Base-by-base conservation (phyloP, 2,113 vertebrate species). In the Amphiprion percula region DNA sequence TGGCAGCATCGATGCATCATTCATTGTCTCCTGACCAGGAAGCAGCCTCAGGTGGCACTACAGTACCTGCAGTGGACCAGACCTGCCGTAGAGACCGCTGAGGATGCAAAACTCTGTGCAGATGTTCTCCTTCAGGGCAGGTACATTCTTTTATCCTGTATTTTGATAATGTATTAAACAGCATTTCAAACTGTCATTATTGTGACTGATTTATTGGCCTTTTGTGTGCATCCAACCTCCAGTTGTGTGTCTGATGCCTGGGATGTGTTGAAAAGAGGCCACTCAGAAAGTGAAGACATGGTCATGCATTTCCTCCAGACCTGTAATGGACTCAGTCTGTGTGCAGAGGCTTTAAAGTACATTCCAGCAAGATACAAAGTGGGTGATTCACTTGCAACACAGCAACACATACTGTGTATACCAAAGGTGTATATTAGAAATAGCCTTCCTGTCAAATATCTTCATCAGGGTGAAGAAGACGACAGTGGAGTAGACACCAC, bases 61-160 rank as follows among this genome's bases (percentile, higher is more conserved):
- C 73, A 68, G 74, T 90, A 93, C 66, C 77, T 94, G 56, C 74
- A 83, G 59, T 80, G 80, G 86, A 28, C 69, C 63, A 77, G 44
- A 19, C 89, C 84, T 10, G 23, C 83, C 21, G 67, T 87, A 61
- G 83, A 84, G 53, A 87, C 63, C 11, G 4, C 12, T 10, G 79
- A 86, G 7, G 90, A 91, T 50, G 80, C 82, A 8, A 85, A 87
- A 46, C 80, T 93, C 14, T 77, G 63, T 33, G 33, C 79, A 50
- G 69, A 91, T 61, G 86, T 91, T 1, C 63, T 92, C 11, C 77
- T 92, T 54, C 83, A 91, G 69, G 93, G 88, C 78, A 86, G 87
- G 91, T 92, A 71, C 4, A 19, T 24, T 54, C 3, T 52, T 19
- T 6, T 23, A 62, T 8, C 30, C 41, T 23, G 8, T 49, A 10